Evolutionary conservation across 2,113 vertebrate genomes (phyloP).

Genomic region (Onychorhynchus coronatus): DNA sequence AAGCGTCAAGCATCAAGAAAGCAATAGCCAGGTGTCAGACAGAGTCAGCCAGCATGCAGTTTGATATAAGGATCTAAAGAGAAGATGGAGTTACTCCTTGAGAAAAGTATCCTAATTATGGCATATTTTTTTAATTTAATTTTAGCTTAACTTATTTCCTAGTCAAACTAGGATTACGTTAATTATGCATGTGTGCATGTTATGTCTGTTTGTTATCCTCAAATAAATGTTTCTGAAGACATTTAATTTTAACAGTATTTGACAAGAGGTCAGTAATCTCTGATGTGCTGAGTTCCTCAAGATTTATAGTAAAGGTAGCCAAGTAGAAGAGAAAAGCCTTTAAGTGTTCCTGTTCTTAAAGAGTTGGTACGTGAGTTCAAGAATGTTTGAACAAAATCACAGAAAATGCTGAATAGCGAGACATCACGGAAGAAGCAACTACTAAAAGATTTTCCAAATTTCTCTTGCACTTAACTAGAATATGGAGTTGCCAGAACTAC

Average conservation of each 20-base stretch:
- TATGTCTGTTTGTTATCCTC: not conserved
- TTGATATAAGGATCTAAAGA: not conserved
- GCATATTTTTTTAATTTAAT: not conserved
- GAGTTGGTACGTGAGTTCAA: not conserved
- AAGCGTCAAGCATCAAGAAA: not conserved
- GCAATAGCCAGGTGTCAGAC: not conserved
- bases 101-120: not conserved
- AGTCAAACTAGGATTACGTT: not conserved
- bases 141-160: not conserved
- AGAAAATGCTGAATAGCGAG: not conserved
- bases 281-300: not conserved
- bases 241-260: not conserved
- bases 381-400: not conserved
- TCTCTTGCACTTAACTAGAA: not conserved
- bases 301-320: not conserved
- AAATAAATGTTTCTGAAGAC: not conserved
- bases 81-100: not conserved
- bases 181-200: not conserved
- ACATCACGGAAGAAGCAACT: not conserved
- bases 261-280: not conserved
- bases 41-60: not conserved
- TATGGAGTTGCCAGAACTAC: not conserved
- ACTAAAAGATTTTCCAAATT: not conserved
- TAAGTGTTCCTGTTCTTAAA: not conserved
- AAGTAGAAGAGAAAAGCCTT: not conserved